Evolutionary conservation across 2,888 invertebrate genomes (phyloP).

Genomic region (Plagodis dolabraria): DNA sequence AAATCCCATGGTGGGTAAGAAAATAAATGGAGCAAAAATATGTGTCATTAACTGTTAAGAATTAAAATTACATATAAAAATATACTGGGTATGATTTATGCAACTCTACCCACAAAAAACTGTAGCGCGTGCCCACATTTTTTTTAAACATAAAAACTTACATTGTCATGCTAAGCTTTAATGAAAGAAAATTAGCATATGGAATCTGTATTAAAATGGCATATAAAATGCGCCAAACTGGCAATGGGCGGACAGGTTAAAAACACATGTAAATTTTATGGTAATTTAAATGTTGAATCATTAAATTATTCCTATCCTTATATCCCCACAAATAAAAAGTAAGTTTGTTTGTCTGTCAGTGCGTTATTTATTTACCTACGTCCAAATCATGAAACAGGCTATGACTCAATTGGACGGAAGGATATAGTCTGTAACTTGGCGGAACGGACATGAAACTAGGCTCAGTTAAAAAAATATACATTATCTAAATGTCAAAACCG

Average conservation of each 20-base stretch:
- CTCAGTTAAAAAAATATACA: no score
- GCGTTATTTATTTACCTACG: no score
- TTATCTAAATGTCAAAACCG: no score
- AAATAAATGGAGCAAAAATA: not conserved
- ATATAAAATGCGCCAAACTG: conserved; percentile 61
- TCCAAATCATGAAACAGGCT: no score
- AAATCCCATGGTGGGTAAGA: not conserved
- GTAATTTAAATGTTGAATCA: conserved; percentile 52
- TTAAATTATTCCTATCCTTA: not conserved
- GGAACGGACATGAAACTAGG: no score
- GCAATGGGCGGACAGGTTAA: conserved; percentile 61
- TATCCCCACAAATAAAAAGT: no score
- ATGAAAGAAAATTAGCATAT: conserved; percentile 71
- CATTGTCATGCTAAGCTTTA: conserved; percentile 46
- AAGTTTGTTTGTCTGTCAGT: no score
- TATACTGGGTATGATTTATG: conserved; percentile 7
- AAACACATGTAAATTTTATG: conserved; percentile 72
- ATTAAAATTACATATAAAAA: not conserved
- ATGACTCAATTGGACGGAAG: no score
- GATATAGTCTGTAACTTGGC: no score
- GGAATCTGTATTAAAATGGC: conserved; percentile 59
- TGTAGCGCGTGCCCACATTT: conserved; percentile 74
- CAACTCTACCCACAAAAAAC: conserved; percentile 48
- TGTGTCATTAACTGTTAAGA: not conserved
- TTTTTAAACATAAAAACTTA: conserved; percentile 58